Base-by-base conservation (phyloP, 2,797 vertebrate species). In the Ctenosaura bakeri region DNA sequence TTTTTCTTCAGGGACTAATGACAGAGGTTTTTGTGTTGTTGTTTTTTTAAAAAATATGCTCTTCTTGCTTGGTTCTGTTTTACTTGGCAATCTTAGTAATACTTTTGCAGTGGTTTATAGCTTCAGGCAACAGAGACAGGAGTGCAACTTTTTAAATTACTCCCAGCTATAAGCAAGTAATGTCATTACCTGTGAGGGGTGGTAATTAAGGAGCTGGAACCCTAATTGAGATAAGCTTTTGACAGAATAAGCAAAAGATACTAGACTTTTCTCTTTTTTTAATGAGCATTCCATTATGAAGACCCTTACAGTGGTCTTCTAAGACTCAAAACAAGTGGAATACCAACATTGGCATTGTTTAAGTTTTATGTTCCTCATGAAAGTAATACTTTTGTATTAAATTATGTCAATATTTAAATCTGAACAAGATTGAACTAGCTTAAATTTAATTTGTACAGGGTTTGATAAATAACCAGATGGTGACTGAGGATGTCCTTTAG, bases 1-100 rank as follows among this genome's bases (percentile, higher is more conserved):
- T 59, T 35, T 54, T 87, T 90, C 52, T 86, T 86, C 66, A 64
- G 35, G 50, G 54, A 66, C 22, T 73, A 90, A 73, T n/a, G 38
- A 46, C n/a, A 69, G 46, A 42, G 26, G 16, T 29, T 46, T 85
- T 46, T 46, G 42, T 42, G 1, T 42, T 46, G 42, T 46, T 46
- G 42, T 46, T 46, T 46, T 46, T 78, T 46, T 62, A 29, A 71
- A 69, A 24, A 12, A 71, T 12, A 38, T n/a, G 18, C 4, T 14
- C 1, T 81, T 32, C 0, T 29, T 54, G 64, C 64, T 52, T 89
- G 20, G n/a, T 54, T 79, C 59, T 85, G 54, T 89, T 42, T 87
- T 76, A 46, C 32, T 46, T 82, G 79, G 26, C 56, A 78, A 77
- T 10, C 12, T 71, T n/a, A 85, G n/a, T 24, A 80, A 59, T 16